Evolutionary conservation across 2,888 invertebrate species (phyloP).

Genomic region (Eupithecia exiguata): DNA sequence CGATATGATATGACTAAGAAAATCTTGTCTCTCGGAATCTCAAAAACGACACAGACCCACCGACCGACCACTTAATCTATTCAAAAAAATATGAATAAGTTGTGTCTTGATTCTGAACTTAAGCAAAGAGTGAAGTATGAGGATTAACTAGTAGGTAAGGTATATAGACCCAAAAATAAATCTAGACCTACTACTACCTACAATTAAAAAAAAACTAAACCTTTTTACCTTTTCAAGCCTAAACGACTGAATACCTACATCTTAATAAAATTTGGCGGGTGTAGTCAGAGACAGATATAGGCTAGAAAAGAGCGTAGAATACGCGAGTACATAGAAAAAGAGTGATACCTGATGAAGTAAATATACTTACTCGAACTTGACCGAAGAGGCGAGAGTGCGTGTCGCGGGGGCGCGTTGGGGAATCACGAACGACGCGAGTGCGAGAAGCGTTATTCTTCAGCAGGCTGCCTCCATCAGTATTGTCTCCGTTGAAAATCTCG

Average conservation of each 20-base stretch:
- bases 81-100: not conserved
- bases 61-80: not conserved
- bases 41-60: not conserved
- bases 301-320: too few relatives aligned
- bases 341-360: not conserved
- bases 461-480: slow-evolving; percentile 68
- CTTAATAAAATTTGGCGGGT: too few relatives aligned
- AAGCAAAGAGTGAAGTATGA: too few relatives aligned
- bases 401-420: slow-evolving; percentile 84
- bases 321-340: not conserved
- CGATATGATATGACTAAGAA: not conserved
- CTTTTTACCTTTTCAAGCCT: too few relatives aligned
- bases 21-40: not conserved
- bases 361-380: slow-evolving; percentile 57
- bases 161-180: too few relatives aligned
- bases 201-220: too few relatives aligned
- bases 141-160: too few relatives aligned
- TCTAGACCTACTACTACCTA: too few relatives aligned
- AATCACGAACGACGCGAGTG: slow-evolving; percentile 81
- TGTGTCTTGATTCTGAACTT: too few relatives aligned
- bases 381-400: slow-evolving; percentile 86
- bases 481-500: slow-evolving; percentile 80
- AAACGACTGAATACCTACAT: too few relatives aligned
- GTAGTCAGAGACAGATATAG: too few relatives aligned
- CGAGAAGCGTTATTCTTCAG: slow-evolving; percentile 70